phyloP scores from a whole-genome alignment of 1,140 invertebrate genomes.

The Dolichoris vasculosae region DNA sequence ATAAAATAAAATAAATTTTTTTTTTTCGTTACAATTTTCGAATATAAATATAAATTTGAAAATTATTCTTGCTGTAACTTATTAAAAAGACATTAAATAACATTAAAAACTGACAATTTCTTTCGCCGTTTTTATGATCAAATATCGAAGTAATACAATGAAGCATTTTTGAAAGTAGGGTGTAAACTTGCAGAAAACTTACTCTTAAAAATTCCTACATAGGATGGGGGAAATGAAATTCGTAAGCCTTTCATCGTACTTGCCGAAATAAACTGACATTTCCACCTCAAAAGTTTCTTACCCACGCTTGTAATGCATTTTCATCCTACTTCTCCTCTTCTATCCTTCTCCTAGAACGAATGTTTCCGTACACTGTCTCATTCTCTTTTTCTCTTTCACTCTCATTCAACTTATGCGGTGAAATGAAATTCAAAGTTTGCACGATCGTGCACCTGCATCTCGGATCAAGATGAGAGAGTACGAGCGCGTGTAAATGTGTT shows the following conservation, averaged over 20 bases:
- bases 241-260: constrained; percentile 17
- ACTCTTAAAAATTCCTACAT: neutral
- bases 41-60: too few relatives aligned
- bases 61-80: too few relatives aligned
- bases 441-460: constrained; percentile 49
- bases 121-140: neutral
- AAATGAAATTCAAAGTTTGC: constrained; percentile 49
- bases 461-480: constrained; percentile 25
- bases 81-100: too few relatives aligned
- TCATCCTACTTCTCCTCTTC: constrained; percentile 3
- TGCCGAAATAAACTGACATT: constrained; percentile 46
- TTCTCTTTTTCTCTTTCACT: neutral
- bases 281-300: constrained; percentile 47
- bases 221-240: constrained; percentile 16
- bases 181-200: neutral
- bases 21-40: too few relatives aligned
- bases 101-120: too few relatives aligned
- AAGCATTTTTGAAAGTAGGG: neutral
- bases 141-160: neutral
- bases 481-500: neutral
- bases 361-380: neutral
- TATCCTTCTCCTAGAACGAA: neutral
- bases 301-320: constrained; percentile 47
- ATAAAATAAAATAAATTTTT: too few relatives aligned
- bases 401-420: constrained; percentile 41